Base-by-base conservation (phyloP, 2,797 vertebrate species). In the Pantherophis alleghaniensis region DNA sequence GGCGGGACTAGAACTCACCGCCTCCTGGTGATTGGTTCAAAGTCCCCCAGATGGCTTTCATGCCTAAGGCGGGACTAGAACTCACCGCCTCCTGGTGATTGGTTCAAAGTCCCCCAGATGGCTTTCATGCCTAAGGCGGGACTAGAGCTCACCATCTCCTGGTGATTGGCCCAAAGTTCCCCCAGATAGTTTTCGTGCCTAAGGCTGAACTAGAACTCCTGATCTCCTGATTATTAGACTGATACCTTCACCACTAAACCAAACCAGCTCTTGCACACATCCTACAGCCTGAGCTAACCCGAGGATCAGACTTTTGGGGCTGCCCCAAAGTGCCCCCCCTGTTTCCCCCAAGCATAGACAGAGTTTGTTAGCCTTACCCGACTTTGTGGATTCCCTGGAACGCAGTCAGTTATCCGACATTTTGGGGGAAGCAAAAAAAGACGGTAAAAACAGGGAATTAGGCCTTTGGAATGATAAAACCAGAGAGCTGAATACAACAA, bases 321-420 rank as follows among this genome's bases (percentile, higher is more conserved):
- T 5, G 12, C n/a, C 53, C 53, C 74, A 18, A 87, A 87, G 14
- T 28, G 5, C 2, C 5, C 26, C 10, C 47, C 2, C 74, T 0
- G 0, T 0, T 13, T 7, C 18, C 9, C 55, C 20, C 22, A 22
- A 3, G 42, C 61, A 18, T 53, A 66, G 28, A 11, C 14, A 1
- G 18, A 24, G 9, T 47, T 28, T 3, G 28, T 51, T 55, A 14
- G 0, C 89, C 96, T 96, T 94, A 97, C 96, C 95, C 7, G 60
- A 92, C 96, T 94, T 0, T 87, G 94, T 20, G 93, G 28, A 24
- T 0, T 32, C 14, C 96, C 96, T 96, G 95, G 47, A 42, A 16
- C 2, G 24, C 1, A 28, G 0, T 61, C 57, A 89, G 92, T 37
- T n/a, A 69, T 16, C 28, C 83, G n/a, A 59, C 0, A 7, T 26